These are phyloP conservation scores for Helicorthomorpha holstii DNA, from an alignment of 1,140 invertebrate genomes.

Conservation along the genomic window DNA sequence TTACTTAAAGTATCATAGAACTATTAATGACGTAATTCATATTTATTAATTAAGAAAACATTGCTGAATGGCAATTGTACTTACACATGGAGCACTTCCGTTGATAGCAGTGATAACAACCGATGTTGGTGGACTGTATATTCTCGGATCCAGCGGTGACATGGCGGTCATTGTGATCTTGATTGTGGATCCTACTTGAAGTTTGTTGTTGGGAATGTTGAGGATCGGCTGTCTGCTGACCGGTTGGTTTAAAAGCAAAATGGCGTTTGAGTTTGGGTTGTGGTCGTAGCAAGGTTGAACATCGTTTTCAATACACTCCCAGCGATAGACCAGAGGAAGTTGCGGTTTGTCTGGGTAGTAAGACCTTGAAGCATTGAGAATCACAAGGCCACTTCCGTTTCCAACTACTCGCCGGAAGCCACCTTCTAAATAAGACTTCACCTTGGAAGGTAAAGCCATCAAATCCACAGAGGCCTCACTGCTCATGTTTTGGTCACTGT, in stretches of 20 bases:
- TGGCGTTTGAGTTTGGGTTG: not conserved
- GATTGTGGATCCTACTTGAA: not conserved
- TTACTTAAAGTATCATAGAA: no score
- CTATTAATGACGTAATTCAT: no score
- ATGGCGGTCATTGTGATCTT: not conserved
- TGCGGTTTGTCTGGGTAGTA: not conserved
- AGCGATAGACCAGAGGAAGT: not conserved
- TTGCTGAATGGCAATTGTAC: no score
- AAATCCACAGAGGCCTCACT: not conserved
- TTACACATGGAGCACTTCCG: not conserved
- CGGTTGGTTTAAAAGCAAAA: not conserved
- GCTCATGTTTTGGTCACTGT: not conserved
- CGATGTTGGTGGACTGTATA: not conserved
- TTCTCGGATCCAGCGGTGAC: not conserved
- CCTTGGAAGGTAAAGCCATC: not conserved
- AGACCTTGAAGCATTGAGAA: not conserved
- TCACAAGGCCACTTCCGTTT: not conserved
- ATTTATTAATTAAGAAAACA: no score
- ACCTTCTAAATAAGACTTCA: not conserved
- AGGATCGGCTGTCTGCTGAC: not conserved
- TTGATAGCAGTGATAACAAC: not conserved
- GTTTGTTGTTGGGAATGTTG: not conserved
- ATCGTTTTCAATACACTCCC: not conserved
- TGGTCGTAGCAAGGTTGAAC: not conserved
- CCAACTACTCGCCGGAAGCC: not conserved